Conservation (phyloP, 2,113 vertebrate genomes). For the Chaetodon trifascialis region DNA sequence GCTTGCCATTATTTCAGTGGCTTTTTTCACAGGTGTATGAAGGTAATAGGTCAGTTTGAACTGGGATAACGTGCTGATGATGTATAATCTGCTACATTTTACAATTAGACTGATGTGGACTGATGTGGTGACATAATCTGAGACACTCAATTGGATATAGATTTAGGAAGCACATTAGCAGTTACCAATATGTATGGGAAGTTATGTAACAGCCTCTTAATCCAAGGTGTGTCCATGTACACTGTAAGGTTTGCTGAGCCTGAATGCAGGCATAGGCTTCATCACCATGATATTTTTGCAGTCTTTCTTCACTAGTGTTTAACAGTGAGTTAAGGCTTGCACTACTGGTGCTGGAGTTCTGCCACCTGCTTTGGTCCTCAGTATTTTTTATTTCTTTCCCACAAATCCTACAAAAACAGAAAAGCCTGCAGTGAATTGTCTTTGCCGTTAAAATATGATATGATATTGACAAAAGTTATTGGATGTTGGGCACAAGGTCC, state of each 20-base stretch:
- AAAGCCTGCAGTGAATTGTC: too few relatives aligned
- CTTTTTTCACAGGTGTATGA: not conserved
- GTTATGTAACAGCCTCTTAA: slow-evolving; percentile 34
- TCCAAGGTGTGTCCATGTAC: slow-evolving; percentile 1
- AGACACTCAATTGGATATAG: not conserved
- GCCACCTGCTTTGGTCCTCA: too few relatives aligned
- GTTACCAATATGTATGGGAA: slow-evolving; percentile 12
- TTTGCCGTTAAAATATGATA: too few relatives aligned
- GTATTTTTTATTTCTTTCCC: too few relatives aligned
- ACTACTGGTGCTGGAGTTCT: not conserved
- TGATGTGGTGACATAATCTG: not conserved
- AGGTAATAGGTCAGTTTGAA: not conserved
- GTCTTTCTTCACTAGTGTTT: not conserved
- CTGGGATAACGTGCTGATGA: not conserved
- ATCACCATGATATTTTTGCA: not conserved
- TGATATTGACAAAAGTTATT: too few relatives aligned
- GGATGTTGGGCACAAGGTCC: too few relatives aligned
- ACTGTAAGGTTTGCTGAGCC: not conserved
- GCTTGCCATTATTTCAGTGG: not conserved
- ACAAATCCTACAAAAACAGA: too few relatives aligned
- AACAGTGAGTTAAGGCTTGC: not conserved
- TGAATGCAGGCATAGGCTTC: not conserved
- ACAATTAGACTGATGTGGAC: not conserved
- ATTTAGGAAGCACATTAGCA: slow-evolving; percentile 6
- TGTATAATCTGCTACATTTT: not conserved